Evolutionary conservation across 2,888 invertebrate species (phyloP), one percentile per base, ranked within the genome.

Genomic region (Platycnemis pennipes): DNA sequence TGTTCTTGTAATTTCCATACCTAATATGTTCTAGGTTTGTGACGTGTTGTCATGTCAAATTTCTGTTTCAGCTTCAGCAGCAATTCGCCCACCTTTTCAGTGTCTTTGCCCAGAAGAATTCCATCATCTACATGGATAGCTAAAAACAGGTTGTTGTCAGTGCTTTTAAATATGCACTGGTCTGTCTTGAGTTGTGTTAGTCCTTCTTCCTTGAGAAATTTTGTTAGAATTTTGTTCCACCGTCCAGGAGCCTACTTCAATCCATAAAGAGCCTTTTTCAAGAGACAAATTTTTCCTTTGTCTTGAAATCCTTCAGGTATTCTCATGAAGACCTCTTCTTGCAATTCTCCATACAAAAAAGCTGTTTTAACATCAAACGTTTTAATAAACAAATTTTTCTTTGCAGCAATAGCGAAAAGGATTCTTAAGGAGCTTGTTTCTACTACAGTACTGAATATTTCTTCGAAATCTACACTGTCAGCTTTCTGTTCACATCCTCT

Each of bases 81-180:
- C 31, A 95, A 19, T 42, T 94, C 53, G 8, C 94, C 88, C 49
- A 95, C 94, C 94, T 94, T 91, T 37, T 44, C 13, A 19, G 37
- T 46, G 77, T 95, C 87, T 42, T 95, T 91, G 13, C 94, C 94
- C 31, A 95, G 56, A 2, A 94, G 94, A 19, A 95, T 53, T 8
- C 95, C 95, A 63, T 95, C 94, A 42, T 95, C 95, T 5, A 95
- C 95, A 46, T 95, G 94, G 3, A 95, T 94, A n/a, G 95, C 94
- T 91, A 95, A 19, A 44, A 94, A 94, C 42, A 95, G 7, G 13
- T 49, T 42, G 7, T 85, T 89, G 26, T 88, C 87, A 45, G 94
- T 63, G 45, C 94, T 94, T 94, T 94, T 95, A 77, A 94, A 95
- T 7, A 95, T 94, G 45, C 95, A 95, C 46, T 94, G 94, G n/a